These are phyloP conservation scores for Cataglyphis livida DNA, from an alignment of 2,888 invertebrate species.

Conservation along the genomic window DNA sequence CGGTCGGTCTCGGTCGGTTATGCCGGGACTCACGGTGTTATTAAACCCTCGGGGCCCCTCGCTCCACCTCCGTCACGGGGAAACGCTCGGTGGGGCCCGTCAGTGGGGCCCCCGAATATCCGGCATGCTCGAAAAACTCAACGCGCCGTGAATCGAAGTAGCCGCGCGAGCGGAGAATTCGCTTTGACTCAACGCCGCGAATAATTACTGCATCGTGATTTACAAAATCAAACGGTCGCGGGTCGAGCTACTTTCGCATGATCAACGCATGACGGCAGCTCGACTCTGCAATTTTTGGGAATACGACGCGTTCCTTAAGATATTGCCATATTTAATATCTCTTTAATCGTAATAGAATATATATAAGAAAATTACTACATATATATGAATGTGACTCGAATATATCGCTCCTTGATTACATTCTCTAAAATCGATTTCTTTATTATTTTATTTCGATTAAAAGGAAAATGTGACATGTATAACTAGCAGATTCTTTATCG, in stretches of 20 bases:
- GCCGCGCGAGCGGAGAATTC: conserved; percentile 33
- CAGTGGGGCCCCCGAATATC: conserved; percentile 59
- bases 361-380: not conserved
- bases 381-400: not conserved
- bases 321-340: not conserved
- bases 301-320: not conserved
- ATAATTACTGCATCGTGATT: conserved; percentile 46
- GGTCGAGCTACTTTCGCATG: conserved; percentile 3
- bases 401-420: not conserved
- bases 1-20: conserved; percentile 72
- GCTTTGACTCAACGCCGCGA: conserved; percentile 43
- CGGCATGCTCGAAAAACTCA: conserved; percentile 72
- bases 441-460: conserved; percentile 2
- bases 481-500: conserved; percentile 7
- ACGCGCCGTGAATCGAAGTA: conserved; percentile 69
- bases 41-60: conserved; percentile 74
- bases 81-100: conserved; percentile 68
- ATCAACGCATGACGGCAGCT: not conserved
- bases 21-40: conserved; percentile 74
- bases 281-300: not conserved
- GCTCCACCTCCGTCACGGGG: conserved; percentile 68
- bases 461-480: not conserved
- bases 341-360: not conserved
- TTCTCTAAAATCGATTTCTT: not conserved
- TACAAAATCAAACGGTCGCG: conserved; percentile 32